Evolutionary conservation across 2,888 invertebrate species (phyloP).

Genomic region (Melanotus villosus): DNA sequence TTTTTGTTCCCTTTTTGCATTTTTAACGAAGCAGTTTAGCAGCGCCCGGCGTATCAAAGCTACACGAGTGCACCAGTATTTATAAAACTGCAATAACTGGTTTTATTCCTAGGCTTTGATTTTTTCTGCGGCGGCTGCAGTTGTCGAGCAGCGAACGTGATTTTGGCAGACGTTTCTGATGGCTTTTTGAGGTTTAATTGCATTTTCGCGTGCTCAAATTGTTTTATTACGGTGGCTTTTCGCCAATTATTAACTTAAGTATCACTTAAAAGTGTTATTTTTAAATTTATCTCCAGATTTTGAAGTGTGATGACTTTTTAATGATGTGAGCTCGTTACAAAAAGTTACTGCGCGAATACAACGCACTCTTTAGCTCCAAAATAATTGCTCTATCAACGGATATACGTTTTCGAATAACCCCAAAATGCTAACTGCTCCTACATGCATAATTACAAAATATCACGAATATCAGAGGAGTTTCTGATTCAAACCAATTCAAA

Average conservation of each 20-base stretch:
- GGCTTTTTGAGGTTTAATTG: conserved; percentile 63
- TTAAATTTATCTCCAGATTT: conserved; percentile 46
- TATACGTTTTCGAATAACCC: background rate
- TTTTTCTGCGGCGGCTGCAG: conserved; percentile 45
- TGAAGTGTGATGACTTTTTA: conserved; percentile 49
- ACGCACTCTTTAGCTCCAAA: conserved; percentile 14
- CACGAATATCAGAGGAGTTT: too few relatives aligned
- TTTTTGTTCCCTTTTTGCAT: conserved; percentile 45
- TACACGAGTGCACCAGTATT: conserved; percentile 48
- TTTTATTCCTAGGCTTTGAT: conserved; percentile 52
- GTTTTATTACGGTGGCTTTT: conserved; percentile 51
- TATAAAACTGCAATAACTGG: conserved; percentile 59
- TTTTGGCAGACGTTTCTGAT: conserved; percentile 61
- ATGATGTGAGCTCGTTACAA: conserved; percentile 41
- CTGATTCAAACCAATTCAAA: too few relatives aligned
- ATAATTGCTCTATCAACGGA: conserved; percentile 33
- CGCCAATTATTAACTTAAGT: conserved; percentile 50
- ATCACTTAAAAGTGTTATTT: conserved; percentile 48
- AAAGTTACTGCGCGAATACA: conserved; percentile 30
- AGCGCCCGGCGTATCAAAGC: conserved; percentile 48
- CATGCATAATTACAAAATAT: background rate
- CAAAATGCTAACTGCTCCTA: background rate
- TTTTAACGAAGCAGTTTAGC: conserved; percentile 55
- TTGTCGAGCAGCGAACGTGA: conserved; percentile 52
- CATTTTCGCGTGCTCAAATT: conserved; percentile 58